Evolutionary conservation across 2,113 vertebrate species (phyloP).

Genomic region (Saccopteryx bilineata): DNA sequence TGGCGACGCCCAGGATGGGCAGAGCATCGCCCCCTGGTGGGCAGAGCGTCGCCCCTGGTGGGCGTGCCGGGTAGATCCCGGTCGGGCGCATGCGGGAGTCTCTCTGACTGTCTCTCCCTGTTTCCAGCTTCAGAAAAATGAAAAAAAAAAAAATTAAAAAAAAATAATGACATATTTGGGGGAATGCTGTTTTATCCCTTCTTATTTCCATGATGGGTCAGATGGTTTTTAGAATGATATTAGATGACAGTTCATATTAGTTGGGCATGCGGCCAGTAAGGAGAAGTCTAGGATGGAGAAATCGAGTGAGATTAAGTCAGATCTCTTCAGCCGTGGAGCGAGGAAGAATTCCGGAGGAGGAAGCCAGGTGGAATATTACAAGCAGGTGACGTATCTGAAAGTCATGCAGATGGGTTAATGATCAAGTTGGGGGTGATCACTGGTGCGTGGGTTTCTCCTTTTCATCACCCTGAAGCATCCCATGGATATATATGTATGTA

Average conservation of each 20-base stretch:
- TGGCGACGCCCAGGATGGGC: no score
- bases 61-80: no score
- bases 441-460: background rate
- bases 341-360: background rate
- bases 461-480: background rate
- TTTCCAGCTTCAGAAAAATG: no score
- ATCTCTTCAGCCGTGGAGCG: background rate
- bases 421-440: background rate
- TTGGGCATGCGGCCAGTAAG: constrained; percentile 8
- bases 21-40: no score
- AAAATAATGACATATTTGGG: background rate
- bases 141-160: no score
- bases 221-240: background rate
- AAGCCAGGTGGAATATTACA: background rate
- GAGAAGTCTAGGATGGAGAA: constrained; percentile 52
- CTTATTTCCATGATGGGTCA: background rate
- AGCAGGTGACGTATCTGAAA: background rate
- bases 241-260: background rate
- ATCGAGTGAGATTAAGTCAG: constrained; percentile 29
- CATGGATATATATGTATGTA: background rate
- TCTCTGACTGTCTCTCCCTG: no score
- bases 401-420: background rate
- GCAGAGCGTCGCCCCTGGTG: no score
- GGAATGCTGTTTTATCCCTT: background rate
- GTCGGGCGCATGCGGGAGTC: no score